A percentile compares a stretch with the other conserved stretches of the same genome.
Conservation (phyloP, 2,113 vertebrate species). For the Neogobius melanostomus region DNA sequence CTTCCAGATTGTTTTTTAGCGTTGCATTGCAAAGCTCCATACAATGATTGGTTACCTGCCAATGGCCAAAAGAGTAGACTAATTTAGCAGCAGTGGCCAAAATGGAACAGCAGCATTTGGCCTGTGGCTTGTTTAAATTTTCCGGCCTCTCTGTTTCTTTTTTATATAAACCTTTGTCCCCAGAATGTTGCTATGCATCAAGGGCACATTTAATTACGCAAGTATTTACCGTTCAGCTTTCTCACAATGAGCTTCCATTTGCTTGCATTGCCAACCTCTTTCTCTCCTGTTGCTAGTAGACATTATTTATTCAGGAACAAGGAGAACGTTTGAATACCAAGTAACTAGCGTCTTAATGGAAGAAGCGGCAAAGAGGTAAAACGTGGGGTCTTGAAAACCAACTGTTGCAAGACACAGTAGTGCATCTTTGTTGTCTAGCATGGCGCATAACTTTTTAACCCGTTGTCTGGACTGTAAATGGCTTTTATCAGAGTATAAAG, state of each 20-base stretch:
- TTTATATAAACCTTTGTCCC: slow-evolving; percentile 17
- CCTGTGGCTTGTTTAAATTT: slow-evolving; percentile 51
- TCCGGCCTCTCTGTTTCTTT: slow-evolving; percentile 24
- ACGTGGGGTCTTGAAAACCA: too few relatives aligned
- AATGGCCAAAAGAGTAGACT: slow-evolving; percentile 38
- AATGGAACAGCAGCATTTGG: slow-evolving; percentile 41
- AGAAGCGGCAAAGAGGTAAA: not conserved
- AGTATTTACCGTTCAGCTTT: slow-evolving; percentile 30
- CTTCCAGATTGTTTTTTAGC: slow-evolving; percentile 45
- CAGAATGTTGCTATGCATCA: slow-evolving; percentile 57
- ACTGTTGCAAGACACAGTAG: too few relatives aligned
- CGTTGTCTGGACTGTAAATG: too few relatives aligned
- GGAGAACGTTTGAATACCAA: not conserved
- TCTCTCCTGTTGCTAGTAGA: slow-evolving; percentile 16
- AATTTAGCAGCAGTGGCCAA: slow-evolving; percentile 42
- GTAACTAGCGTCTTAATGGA: not conserved
- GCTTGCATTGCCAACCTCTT: slow-evolving; percentile 18
- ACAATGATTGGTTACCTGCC: slow-evolving; percentile 59
- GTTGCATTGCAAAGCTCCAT: slow-evolving; percentile 23
- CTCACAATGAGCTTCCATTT: slow-evolving; percentile 11
- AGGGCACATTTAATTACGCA: slow-evolving; percentile 51
- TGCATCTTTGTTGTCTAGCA: too few relatives aligned
- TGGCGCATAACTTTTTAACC: too few relatives aligned
- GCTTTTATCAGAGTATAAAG: too few relatives aligned
- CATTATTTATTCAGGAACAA: slow-evolving; percentile 1